phyloP scores from a whole-genome alignment of 2,113 vertebrate species.

The Myodes glareolus region DNA sequence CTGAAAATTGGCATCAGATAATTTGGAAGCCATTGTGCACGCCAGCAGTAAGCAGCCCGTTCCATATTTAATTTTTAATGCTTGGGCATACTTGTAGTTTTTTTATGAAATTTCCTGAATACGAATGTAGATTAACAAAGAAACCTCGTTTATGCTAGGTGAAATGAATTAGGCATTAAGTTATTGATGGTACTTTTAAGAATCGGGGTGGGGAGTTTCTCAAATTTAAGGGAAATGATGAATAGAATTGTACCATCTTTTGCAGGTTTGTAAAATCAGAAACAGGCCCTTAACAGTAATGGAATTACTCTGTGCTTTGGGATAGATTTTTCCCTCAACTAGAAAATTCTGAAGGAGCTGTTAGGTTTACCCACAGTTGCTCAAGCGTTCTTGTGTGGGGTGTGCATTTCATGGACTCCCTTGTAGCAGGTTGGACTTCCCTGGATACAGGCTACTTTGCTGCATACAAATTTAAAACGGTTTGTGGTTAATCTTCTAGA shows the following conservation, averaged over 20 bases:
- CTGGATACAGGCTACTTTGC: neutral
- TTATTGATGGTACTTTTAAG: constrained; percentile 42
- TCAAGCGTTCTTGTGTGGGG: neutral
- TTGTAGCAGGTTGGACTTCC: neutral
- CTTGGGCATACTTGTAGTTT: constrained; percentile 14
- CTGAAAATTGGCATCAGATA: constrained; percentile 15
- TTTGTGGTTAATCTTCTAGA: constrained; percentile 40
- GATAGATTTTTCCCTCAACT: neutral
- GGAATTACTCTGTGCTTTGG: neutral
- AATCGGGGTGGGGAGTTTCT: constrained; percentile 17
- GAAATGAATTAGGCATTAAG: constrained; percentile 40
- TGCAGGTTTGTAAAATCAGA: constrained; percentile 18
- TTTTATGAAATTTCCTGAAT: constrained; percentile 10
- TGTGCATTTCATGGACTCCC: neutral
- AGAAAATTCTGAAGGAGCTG: neutral
- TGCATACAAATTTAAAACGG: constrained; percentile 21
- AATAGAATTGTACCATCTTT: constrained; percentile 36
- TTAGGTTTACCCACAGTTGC: neutral
- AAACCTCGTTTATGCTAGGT: constrained; percentile 10
- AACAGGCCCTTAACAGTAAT: constrained; percentile 23
- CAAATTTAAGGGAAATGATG: constrained; percentile 37
- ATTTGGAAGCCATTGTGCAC: constrained; percentile 75
- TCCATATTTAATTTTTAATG: constrained; percentile 60
- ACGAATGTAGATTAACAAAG: neutral
- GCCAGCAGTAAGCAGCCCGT: constrained; percentile 53